A percentile compares a stretch with the other conserved stretches of the same genome.
Evolutionary conservation across 2,113 vertebrate species (phyloP).

Genomic region (Toxotes chatareus): DNA sequence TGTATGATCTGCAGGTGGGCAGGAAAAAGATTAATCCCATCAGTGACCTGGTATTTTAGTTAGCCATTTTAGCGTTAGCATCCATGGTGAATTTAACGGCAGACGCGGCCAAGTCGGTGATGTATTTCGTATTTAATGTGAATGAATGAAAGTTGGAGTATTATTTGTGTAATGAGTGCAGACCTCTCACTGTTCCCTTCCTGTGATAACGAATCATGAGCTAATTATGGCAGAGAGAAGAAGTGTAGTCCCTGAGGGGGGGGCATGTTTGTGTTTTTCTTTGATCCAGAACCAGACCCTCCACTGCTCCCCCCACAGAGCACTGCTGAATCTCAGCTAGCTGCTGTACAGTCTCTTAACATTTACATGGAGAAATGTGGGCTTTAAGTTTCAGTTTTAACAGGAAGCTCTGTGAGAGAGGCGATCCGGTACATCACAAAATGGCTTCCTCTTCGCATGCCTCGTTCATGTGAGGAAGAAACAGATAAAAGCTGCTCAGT

Average conservation of each 20-base stretch:
- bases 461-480: no score
- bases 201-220: conserved; percentile 22
- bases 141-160: not conserved
- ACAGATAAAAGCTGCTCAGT: not conserved
- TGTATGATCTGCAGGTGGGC: no score
- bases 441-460: not conserved
- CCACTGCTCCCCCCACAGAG: not conserved
- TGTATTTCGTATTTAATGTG: not conserved
- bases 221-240: conserved; percentile 29
- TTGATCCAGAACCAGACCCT: conserved; percentile 21
- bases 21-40: no score
- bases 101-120: not conserved
- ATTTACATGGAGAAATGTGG: not conserved
- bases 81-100: not conserved
- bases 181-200: not conserved
- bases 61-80: not conserved
- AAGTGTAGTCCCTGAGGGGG: not conserved
- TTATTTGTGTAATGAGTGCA: not conserved
- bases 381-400: not conserved
- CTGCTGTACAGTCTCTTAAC: not conserved
- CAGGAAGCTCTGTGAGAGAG: not conserved
- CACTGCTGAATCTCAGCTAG: not conserved
- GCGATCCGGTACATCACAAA: not conserved
- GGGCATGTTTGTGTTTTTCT: conserved; percentile 15
- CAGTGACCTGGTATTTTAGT: no score